Evolutionary conservation across 2,888 invertebrate genomes (phyloP), one percentile per base, ranked within the genome.

Genomic region (Hipparchia semele): DNA sequence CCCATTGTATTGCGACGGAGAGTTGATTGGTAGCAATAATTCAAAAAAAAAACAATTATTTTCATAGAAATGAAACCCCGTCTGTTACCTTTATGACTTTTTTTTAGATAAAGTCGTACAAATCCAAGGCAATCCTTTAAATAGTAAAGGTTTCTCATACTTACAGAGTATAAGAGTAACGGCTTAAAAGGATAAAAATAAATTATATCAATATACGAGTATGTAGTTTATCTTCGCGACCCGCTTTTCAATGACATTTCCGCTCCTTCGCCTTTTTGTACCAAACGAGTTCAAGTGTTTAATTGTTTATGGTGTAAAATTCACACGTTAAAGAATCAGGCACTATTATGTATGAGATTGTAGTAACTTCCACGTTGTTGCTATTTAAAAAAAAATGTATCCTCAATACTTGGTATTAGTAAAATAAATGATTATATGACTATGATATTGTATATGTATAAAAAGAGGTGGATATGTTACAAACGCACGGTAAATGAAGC

Each of bases 171-270:
- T 65, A 65, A 4, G 39, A 39, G 39, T 5, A 39, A 39, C 39
- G 46, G 10, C 13, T 13, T 68, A 13, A 59, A 67, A 58, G 49
- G 68, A 46, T 59, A n/a, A 60, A 58, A 54, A 56, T 71, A 12
- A 72, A 67, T 23, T 23, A 23, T 23, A 23, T 23, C 23, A 23
- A 23, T 23, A 23, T 23, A 23, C 23, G 23, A 70, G 46, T 10
- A 56, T 65, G 46, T 59, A 65, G 59, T 54, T 68, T 71, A 66
- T 72, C 68, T 62, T 58, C 68, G 70, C 68, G 75, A 77, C 75
- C 77, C 68, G 75, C 71, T 71, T 75, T 74, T 77, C 74, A 74
- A 76, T 74, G 70, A 67, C 76, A 59, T 70, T 77, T 77, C 77
- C 76, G 75, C 73, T 70, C 64, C 54, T 59, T 59, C 68, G 70